A percentile compares a stretch with the other conserved stretches of the same genome.
Evolutionary conservation across 2,113 vertebrate genomes (phyloP).

Genomic region (Hypocryptadius cinnamomeus): DNA sequence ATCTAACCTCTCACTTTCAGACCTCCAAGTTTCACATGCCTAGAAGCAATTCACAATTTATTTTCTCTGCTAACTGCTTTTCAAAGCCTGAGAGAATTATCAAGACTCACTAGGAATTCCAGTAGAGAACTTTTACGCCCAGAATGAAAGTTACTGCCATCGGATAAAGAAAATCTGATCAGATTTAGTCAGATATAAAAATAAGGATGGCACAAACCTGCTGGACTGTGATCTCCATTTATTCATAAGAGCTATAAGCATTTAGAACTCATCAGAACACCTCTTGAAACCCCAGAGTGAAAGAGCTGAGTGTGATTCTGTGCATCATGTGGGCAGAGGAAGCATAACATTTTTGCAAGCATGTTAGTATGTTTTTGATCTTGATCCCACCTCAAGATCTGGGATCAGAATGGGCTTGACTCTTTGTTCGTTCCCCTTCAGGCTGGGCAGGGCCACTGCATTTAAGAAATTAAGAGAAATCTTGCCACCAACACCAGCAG

Average conservation of each 20-base stretch:
- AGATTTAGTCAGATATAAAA: conserved; percentile 56
- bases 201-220: conserved; percentile 33
- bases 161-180: conserved; percentile 52
- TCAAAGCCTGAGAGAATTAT: conserved; percentile 59
- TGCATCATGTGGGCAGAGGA: conserved; percentile 1
- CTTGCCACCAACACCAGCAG: background rate
- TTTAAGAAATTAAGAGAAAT: background rate
- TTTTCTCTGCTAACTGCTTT: conserved; percentile 55
- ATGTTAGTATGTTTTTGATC: conserved; percentile 23
- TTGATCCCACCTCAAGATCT: background rate
- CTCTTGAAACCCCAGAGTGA: conserved; percentile 29
- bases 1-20: conserved; percentile 7
- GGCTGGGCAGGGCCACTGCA: background rate
- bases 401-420: background rate
- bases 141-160: conserved; percentile 39
- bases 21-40: conserved; percentile 32
- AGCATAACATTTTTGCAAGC: conserved; percentile 23
- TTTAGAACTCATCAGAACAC: conserved; percentile 7
- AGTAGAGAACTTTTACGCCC: conserved; percentile 36
- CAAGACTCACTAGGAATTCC: conserved; percentile 50
- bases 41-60: conserved; percentile 59
- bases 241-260: background rate
- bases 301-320: conserved; percentile 11
- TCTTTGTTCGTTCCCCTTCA: background rate
- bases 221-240: conserved; percentile 19